Evolutionary conservation across 2,888 invertebrate species (phyloP), one percentile per base, ranked within the genome.

Genomic region (Therioaphis trifolii): DNA sequence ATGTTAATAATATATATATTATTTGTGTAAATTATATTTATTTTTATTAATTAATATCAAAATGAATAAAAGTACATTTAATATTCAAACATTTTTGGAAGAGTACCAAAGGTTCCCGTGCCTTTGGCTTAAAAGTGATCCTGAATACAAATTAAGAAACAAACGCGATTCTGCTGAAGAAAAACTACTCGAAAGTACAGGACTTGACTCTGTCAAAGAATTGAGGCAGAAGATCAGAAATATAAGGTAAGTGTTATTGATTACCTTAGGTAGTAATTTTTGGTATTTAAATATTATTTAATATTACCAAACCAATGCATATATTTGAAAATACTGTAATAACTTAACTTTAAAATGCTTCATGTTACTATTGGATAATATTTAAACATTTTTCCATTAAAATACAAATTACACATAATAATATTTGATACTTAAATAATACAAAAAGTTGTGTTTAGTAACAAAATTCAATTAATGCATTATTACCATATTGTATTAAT

Each of bases 161-260:
- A 68, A 68, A 68, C 68, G 40, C 11, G 40, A 40, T 40, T 0
- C 40, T 21, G 40, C 68, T 0, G 40, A 68, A 40, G 40, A 68
- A 68, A 27, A 29, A 18, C 7, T 63, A 29, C 29, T 63, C 9
- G 29, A 63, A 63, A 11, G 18, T 63, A 15, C 46, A 2, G 14
- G 46, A 12, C 46, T 63, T 29, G 63, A 18, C 29, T 18, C 29
- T 18, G 29, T 63, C 29, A 63, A 63, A 63, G 11, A 63, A 29
- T 43, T 40, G n/a, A 7, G 43, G 14, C 68, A 14, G 24, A 68
- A 68, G 24, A 68, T 68, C 21, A 68, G 68, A 43, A 68, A 43
- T 68, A 68, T 68, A 43, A 43, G 68, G 68, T 43, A 68, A 21
- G n/a, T n/a, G n/a, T n/a, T n/a, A n/a, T n/a, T n/a, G n/a, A n/a